A percentile compares a stretch with the other conserved stretches of the same genome.
These are phyloP conservation scores for Dunckerocampus dactyliophorus DNA, from an alignment of 2,113 vertebrate genomes.

Conservation along the genomic window DNA sequence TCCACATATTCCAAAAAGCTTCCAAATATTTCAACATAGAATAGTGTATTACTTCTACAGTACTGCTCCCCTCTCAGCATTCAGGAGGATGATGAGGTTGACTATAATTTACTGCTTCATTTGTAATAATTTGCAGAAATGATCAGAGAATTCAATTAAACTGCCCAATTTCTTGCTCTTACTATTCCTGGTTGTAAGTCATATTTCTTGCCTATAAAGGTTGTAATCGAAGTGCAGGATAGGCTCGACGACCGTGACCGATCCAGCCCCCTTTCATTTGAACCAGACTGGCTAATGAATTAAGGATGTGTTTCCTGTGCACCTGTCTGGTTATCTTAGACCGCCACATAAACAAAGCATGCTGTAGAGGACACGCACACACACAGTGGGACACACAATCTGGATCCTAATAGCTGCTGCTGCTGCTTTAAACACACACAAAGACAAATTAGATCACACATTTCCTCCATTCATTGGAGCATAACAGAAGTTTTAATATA, in stretches of 20 bases:
- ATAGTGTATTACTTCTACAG: too few species aligned
- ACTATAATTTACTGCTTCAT: background rate
- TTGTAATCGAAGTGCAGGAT: background rate
- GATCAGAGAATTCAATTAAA: background rate
- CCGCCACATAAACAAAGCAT: background rate
- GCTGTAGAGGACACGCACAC: too few species aligned
- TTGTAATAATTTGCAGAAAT: background rate
- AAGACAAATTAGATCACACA: constrained; percentile 5
- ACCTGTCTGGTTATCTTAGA: constrained; percentile 7
- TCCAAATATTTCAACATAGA: too few species aligned
- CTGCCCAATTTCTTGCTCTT: background rate
- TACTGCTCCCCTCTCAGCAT: background rate
- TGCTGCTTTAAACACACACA: constrained; percentile 4
- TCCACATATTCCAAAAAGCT: too few species aligned
- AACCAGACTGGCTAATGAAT: constrained; percentile 3
- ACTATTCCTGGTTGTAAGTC: too few species aligned
- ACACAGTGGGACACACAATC: background rate
- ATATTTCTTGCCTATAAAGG: background rate
- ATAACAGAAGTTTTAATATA: constrained; percentile 8
- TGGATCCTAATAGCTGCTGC: constrained; percentile 1
- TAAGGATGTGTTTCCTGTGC: constrained; percentile 10
- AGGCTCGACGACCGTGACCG: background rate
- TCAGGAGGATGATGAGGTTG: background rate
- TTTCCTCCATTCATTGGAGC: constrained; percentile 2
- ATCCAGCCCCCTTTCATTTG: background rate